Evolutionary conservation across 2,113 vertebrate genomes (phyloP), one percentile per base, ranked within the genome.

Genomic region (Labeo catla): DNA sequence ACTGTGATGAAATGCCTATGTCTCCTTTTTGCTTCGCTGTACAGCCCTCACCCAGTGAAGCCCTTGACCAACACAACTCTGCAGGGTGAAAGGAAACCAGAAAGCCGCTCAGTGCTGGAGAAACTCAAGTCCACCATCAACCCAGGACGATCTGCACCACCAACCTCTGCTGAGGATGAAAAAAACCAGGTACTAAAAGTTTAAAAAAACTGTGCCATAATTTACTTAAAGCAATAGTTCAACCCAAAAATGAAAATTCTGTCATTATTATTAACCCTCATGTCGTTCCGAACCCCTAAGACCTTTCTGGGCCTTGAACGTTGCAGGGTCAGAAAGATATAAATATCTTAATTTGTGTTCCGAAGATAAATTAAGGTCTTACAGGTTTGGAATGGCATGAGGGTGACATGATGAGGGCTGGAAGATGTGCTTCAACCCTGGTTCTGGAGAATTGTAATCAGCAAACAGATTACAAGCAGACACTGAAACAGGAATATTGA

Each of bases 11-110:
- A 34, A 3, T 10, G 7, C 50, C 15, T 10, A 52, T 23, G 12
- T 23, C 9, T 36, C 8, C 23, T 54, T 36, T 36, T 50, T 36
- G 76, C 73, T 50, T 21, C 21, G 45, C 57, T 57, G 34, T 76
- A 19, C 93, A 99, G 98, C 90, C 94, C 97, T n/a, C 98, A 99
- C 85, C 96, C 94, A 0, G 97, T 99, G 94, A 99, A 96, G 90
- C 98, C 98, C 13, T 93, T 99, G 89, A 97, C 94, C 1, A 90
- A 95, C 0, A 84, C 83, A 72, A 76, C 83, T 10, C 77, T 88
- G 34, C 83, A 93, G 23, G 89, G 86, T 0, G 96, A 97, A 85
- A 97, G 95, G 93, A 96, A 93, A 89, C 90, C 89, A 83, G 91
- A 93, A 28, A 91, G 95, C 78, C 94, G 96, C 13, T 95, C 94